Evolutionary conservation across 2,888 invertebrate genomes (phyloP), one percentile per base, ranked within the genome.

Genomic region (Drosophila demipolita): DNA sequence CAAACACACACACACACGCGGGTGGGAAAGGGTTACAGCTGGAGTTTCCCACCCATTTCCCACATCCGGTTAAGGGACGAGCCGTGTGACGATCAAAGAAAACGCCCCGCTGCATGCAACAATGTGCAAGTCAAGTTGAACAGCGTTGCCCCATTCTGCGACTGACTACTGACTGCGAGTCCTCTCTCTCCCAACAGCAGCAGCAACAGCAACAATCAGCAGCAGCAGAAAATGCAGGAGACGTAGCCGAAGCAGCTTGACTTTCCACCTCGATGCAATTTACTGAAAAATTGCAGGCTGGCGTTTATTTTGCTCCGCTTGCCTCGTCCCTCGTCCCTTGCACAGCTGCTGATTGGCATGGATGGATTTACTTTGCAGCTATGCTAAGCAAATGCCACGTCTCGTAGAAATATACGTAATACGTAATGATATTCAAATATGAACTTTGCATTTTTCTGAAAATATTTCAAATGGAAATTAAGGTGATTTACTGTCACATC

Each of bases 181-280:
- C 29, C 49, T 29, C 33, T 35, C 17, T 35, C 58, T 45, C 40
- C 7, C 23, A 50, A 50, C 69, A 61, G 61, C 54, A 62, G 35
- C 53, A 17, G 53, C 29, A 23, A 1, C 23, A 17, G 53, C 29
- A 23, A 17, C 11, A 53, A 23, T 15, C 49, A 49, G 53, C 26
- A 33, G 26, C 35, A 38, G 17, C 36, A 63, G 32, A 62, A 54
- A 32, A 54, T 48, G 61, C 38, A 45, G 54, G 40, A 57, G 50
- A 29, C 48, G 45, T 45, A 45, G 12, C 60, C 26, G 38, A 55
- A 74, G 59, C 84, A 83, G 69, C 80, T 87, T 83, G 89, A 83
- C 84, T 89, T 86, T 78, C 73, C 87, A 82, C 85, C 89, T 88
- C 82, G 74, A 82, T 80, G 87, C 89, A 83, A 88, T 87, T 86